These are phyloP conservation scores for Stenchaetothrips biformis DNA, from an alignment of 2,888 invertebrate genomes.

Conservation along the genomic window DNA sequence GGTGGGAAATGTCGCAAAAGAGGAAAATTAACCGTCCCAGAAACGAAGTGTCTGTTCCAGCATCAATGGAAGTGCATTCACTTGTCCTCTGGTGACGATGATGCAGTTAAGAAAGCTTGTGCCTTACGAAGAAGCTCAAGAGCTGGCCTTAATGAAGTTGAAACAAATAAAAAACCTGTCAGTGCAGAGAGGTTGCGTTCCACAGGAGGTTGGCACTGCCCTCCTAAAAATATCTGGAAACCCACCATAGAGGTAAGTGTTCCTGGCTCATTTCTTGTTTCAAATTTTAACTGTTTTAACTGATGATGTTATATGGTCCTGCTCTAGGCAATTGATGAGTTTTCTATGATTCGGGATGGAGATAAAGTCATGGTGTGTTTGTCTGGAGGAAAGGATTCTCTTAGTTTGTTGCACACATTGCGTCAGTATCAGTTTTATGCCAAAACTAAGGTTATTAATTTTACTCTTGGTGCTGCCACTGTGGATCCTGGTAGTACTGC, in stretches of 20 bases:
- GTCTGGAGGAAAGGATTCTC: slow-evolving; percentile 76
- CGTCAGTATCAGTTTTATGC: slow-evolving; percentile 78
- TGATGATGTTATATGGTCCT: slow-evolving; percentile 29
- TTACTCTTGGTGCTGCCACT: slow-evolving; percentile 60
- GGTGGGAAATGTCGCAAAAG: background rate
- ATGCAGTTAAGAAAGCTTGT: background rate
- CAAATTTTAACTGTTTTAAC: no score
- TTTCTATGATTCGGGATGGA: slow-evolving; percentile 75
- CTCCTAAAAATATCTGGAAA: slow-evolving; percentile 77
- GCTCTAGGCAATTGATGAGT: slow-evolving; percentile 74
- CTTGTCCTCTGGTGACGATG: background rate
- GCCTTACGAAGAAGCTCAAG: background rate
- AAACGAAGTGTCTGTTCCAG: background rate
- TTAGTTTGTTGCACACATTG: slow-evolving; percentile 77
- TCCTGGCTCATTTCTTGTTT: slow-evolving; percentile 31
- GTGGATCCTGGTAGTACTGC: slow-evolving; percentile 63
- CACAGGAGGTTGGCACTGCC: slow-evolving; percentile 59
- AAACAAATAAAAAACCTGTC: background rate
- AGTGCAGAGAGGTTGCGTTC: slow-evolving; percentile 1
- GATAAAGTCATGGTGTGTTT: slow-evolving; percentile 80
- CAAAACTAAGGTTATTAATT: slow-evolving; percentile 67
- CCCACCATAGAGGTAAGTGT: slow-evolving; percentile 64
- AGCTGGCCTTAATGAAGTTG: background rate
- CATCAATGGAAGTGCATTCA: background rate
- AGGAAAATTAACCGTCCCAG: background rate